These are phyloP conservation scores for Scopus umbretta DNA, from an alignment of 2,113 vertebrate species.

Conservation along the genomic window DNA sequence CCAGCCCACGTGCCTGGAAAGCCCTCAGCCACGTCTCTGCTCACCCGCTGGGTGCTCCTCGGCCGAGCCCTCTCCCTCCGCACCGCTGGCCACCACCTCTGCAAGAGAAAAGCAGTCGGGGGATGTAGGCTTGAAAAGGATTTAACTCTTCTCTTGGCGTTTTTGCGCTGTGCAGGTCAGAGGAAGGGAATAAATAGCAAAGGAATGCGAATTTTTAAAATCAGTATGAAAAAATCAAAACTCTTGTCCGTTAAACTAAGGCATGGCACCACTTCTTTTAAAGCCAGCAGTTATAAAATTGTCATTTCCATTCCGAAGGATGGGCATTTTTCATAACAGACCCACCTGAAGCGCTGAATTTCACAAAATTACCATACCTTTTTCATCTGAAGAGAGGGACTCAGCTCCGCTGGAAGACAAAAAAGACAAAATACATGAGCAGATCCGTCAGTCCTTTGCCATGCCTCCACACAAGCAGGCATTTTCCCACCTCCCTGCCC, in stretches of 20 bases:
- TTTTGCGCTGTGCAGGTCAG: not conserved
- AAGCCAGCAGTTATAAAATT: not conserved
- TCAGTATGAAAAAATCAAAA: not conserved
- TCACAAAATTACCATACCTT: constrained; percentile 22
- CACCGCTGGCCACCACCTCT: not conserved
- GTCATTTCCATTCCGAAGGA: not conserved
- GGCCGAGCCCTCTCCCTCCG: not conserved
- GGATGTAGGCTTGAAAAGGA: not conserved
- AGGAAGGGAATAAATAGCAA: not conserved
- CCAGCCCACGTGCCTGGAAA: accelerated
- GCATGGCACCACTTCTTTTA: accelerated
- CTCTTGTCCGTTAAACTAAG: not conserved
- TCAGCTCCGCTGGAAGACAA: constrained; percentile 46
- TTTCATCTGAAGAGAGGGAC: constrained; percentile 29
- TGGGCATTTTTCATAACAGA: not conserved
- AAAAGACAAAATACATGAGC: not conserved
- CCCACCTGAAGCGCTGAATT: not conserved
- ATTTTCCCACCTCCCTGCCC: not conserved
- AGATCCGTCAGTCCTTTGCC: not conserved
- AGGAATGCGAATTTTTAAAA: not conserved
- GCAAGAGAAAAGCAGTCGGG: not conserved
- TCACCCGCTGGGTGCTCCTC: constrained; percentile 22
- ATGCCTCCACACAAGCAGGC: accelerated
- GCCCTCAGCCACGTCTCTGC: accelerated
- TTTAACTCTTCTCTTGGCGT: not conserved